Evolutionary conservation across 1,140 invertebrate species (phyloP), one percentile per base, ranked within the genome.

Genomic region (Holotrichia oblita): DNA sequence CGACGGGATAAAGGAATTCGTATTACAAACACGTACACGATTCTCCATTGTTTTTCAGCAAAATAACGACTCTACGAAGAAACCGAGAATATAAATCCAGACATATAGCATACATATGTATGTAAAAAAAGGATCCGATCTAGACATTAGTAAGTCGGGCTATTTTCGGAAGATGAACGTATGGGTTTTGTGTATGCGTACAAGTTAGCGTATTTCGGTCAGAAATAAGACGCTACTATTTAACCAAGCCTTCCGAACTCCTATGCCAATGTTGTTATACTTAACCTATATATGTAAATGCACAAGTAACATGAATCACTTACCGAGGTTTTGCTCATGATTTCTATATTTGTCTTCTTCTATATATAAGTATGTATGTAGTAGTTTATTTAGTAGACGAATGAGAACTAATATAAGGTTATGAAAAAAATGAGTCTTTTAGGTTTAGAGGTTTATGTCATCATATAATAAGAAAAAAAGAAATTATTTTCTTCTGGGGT

Each of bases 11-110:
- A 17, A 6, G 48, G 48, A 55, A 55, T 55, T 55, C 14, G 48
- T 55, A 55, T 55, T 55, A 55, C 48, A 55, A 55, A 55, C 48
- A 55, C 48, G 48, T 55, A 55, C 48, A 55, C 48, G 48, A 55
- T 55, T 55, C 48, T 55, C 48, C 17, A 55, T 55, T 55, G 48
- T 55, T 55, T 55, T 55, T 55, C 48, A 55, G 48, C 48, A 17
- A 55, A 55, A 55, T 55, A 55, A 55, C 48, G 48, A 17, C 48
- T 55, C 48, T 17, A n/a, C 48, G 48, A 55, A 55, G 17, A 55
- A 14, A 55, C n/a, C 48, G 12, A 55, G 48, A 55, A 55, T 55
- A 55, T 55, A 55, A 55, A 55, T 55, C 48, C 14, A 55, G 14
- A n/a, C 17, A 17, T 55, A 55, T 17, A 17, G 27, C 27, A 34